Evolutionary conservation across 2,113 vertebrate species (phyloP).

Genomic region (Alosa alosa): DNA sequence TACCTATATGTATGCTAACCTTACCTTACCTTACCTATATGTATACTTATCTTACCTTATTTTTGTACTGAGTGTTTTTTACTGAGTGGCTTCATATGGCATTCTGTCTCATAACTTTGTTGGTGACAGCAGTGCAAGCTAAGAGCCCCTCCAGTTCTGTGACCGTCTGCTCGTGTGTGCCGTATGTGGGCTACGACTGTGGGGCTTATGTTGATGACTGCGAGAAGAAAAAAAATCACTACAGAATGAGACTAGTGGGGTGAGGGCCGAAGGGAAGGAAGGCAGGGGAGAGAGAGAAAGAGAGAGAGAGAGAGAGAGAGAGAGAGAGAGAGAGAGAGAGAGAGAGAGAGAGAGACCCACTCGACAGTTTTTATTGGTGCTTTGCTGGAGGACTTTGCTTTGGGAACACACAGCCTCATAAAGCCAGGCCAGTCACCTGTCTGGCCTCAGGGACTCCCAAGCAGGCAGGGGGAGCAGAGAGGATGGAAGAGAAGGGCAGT

Average conservation of each 20-base stretch:
- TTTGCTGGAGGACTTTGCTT: background rate
- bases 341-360: too few relatives aligned
- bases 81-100: background rate
- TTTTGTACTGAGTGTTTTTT: background rate
- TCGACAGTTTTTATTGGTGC: background rate
- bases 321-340: too few relatives aligned
- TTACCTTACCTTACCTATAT: too few relatives aligned
- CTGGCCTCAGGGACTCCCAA: background rate
- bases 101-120: background rate
- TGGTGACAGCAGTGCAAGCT: background rate
- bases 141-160: background rate
- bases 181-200: background rate
- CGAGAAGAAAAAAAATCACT: background rate
- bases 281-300: background rate
- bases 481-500: background rate
- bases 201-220: background rate
- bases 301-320: too few relatives aligned
- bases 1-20: too few relatives aligned
- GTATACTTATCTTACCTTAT: too few relatives aligned
- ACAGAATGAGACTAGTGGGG: background rate
- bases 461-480: background rate
- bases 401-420: background rate
- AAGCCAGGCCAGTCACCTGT: background rate
- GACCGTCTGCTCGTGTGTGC: background rate
- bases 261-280: background rate